Percentiles rank a stretch among this genome's conserved stretches.
phyloP scores from a whole-genome alignment of 2,888 invertebrate genomes.

The Vannuccia rotundouncinata region DNA sequence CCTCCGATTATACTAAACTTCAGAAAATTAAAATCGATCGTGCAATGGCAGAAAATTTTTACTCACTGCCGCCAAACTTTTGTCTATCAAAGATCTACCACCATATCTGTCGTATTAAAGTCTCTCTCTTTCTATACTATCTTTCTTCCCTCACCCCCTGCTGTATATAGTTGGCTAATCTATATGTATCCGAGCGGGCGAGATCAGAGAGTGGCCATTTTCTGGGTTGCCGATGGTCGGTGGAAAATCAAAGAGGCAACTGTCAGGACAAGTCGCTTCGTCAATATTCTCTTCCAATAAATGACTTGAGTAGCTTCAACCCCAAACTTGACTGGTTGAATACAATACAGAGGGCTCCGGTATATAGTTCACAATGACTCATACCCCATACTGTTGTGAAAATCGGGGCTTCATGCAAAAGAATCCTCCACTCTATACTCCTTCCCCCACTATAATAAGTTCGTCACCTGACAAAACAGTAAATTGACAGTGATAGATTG shows the following conservation, averaged over 20 bases:
- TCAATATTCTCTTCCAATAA: background rate
- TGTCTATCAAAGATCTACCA: background rate
- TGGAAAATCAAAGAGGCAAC: background rate
- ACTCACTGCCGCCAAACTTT: background rate
- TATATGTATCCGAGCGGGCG: no score
- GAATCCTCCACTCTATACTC: background rate
- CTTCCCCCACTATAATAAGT: background rate
- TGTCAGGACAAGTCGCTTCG: conserved; percentile 1
- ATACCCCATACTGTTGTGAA: background rate
- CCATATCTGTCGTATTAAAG: background rate
- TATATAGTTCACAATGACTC: background rate
- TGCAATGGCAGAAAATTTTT: background rate
- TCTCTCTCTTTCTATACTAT: no score
- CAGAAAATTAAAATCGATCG: conserved; percentile 11
- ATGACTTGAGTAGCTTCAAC: background rate
- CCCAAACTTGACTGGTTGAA: background rate
- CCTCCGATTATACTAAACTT: background rate
- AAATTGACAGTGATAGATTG: conserved; percentile 24
- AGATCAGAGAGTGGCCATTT: background rate
- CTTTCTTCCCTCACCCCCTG: no score
- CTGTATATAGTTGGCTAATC: no score
- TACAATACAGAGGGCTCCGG: background rate
- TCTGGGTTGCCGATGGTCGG: conserved; percentile 3
- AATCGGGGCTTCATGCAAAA: background rate
- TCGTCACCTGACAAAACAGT: conserved; percentile 10